Evolutionary conservation across 2,797 vertebrate species (phyloP).

Genomic region (Sardinella longiceps): DNA sequence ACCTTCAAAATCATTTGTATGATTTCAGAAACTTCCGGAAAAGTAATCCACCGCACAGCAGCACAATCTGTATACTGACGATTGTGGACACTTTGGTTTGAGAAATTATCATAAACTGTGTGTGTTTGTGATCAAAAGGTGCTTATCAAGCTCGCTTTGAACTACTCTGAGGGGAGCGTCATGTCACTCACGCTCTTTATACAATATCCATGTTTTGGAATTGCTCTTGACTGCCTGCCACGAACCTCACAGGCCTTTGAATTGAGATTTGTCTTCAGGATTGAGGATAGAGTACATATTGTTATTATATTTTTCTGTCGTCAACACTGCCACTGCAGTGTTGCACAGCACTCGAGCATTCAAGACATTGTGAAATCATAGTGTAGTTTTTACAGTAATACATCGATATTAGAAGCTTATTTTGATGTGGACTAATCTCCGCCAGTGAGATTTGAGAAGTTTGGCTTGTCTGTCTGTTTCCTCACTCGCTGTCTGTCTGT

Average conservation of each 20-base stretch:
- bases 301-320: neutral
- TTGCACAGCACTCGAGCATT: neutral
- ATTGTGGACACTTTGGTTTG: neutral
- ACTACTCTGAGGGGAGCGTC: neutral
- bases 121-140: conserved; percentile 2
- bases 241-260: neutral
- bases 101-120: conserved; percentile 12
- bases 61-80: neutral
- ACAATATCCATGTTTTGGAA: neutral
- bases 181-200: neutral
- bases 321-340: neutral
- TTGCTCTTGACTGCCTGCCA: neutral
- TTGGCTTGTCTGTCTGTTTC: too few species aligned
- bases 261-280: neutral
- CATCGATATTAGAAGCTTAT: neutral
- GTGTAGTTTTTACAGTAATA: neutral
- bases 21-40: conserved; percentile 5
- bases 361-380: neutral
- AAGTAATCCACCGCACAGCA: neutral
- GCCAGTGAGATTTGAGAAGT: too few species aligned
- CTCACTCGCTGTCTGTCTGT: too few species aligned
- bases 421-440: neutral
- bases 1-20: conserved; percentile 13
- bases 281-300: neutral
- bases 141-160: neutral